Evolutionary conservation across 2,797 vertebrate species (phyloP).

Genomic region (Thaleichthys pacificus): DNA sequence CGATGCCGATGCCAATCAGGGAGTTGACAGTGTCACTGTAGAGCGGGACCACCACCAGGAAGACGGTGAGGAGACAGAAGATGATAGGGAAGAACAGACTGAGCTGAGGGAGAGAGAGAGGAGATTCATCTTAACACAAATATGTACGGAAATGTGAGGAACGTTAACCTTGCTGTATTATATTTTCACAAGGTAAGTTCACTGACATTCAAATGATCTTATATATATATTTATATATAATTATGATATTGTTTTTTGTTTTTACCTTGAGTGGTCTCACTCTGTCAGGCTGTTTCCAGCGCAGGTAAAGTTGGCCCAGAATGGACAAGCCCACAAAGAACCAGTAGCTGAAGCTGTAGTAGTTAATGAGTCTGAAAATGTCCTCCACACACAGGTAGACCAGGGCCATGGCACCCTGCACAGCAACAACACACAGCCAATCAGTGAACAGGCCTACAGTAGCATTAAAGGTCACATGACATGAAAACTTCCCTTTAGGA

Average conservation of each 20-base stretch:
- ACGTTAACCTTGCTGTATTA: no score
- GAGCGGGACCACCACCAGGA: constrained; percentile 90
- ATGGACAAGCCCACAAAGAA: constrained; percentile 93
- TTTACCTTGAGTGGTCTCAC: constrained; percentile 85
- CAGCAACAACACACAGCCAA: background rate
- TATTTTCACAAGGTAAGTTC: no score
- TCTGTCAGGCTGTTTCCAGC: constrained; percentile 87
- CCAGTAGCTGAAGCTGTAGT: constrained; percentile 97
- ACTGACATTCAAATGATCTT: background rate
- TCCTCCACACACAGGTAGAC: constrained; percentile 92
- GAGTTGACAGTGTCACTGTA: constrained; percentile 90
- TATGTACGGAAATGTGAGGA: no score
- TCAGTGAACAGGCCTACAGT: background rate
- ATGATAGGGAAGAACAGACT: constrained; percentile 85
- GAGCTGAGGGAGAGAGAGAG: constrained; percentile 69
- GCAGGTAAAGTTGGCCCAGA: constrained; percentile 87
- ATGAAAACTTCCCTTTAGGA: no score
- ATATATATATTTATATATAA: no score
- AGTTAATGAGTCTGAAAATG: constrained; percentile 91
- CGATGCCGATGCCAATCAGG: constrained; percentile 87
- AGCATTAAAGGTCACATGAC: no score
- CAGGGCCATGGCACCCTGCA: constrained; percentile 82
- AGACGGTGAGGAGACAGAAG: constrained; percentile 88
- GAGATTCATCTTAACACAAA: background rate
- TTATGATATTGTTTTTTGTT: no score